A percentile compares a stretch with the other conserved stretches of the same genome.
These are phyloP conservation scores for Cynodonichthys magdalenae DNA, from an alignment of 2,797 vertebrate species.

Conservation along the genomic window DNA sequence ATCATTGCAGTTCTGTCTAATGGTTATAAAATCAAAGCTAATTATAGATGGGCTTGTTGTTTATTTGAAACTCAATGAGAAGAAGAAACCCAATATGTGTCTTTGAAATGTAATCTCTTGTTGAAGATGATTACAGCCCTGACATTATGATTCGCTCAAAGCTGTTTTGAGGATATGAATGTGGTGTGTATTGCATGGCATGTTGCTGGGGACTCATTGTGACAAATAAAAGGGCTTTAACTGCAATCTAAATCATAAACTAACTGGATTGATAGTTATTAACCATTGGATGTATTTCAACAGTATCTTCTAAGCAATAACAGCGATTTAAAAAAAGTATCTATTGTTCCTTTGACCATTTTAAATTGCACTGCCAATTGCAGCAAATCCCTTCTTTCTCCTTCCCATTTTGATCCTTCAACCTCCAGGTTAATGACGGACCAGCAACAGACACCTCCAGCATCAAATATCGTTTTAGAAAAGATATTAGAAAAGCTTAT, in stretches of 20 bases:
- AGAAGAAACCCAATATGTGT: conserved; percentile 16
- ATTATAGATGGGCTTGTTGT: conserved; percentile 26
- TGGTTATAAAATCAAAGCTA: conserved; percentile 27
- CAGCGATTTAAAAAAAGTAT: neutral
- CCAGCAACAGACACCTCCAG: conserved; percentile 58
- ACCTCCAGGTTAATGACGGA: conserved; percentile 67
- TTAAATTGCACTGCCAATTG: conserved; percentile 17
- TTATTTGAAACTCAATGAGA: conserved; percentile 27
- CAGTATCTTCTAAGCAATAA: neutral
- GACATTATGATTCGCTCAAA: conserved; percentile 7
- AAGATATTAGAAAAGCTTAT: conserved; percentile 63
- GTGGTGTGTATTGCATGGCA: neutral
- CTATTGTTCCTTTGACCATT: neutral
- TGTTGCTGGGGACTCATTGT: neutral
- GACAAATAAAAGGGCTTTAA: neutral
- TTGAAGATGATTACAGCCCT: conserved; percentile 19
- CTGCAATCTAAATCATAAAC: neutral
- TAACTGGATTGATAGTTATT: neutral
- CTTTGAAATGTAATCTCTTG: conserved; percentile 32
- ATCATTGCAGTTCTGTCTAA: conserved; percentile 1
- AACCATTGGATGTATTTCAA: neutral
- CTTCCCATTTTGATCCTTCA: conserved; percentile 39
- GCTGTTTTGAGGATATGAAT: neutral
- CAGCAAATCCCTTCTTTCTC: conserved; percentile 35
- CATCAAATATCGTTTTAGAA: conserved; percentile 63